A percentile compares a stretch with the other conserved stretches of the same genome.
These are phyloP conservation scores for Stenurella melanura DNA, from an alignment of 2,888 invertebrate genomes.

Conservation along the genomic window DNA sequence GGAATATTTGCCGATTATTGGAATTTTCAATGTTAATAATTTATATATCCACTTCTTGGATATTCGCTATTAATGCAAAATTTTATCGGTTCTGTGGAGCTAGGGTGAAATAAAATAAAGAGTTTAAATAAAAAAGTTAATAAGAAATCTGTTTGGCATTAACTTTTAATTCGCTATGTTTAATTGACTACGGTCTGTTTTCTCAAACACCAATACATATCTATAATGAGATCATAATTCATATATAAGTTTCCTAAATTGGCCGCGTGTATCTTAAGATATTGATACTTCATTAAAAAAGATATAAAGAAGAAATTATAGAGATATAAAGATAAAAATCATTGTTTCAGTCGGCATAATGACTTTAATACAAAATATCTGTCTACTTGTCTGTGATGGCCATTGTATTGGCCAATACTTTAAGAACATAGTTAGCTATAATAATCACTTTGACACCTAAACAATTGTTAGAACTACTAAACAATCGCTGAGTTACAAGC, in stretches of 20 bases:
- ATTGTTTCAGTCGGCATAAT: constrained; percentile 34
- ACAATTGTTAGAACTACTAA: constrained; percentile 50
- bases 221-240: constrained; percentile 39
- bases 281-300: constrained; percentile 45
- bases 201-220: constrained; percentile 31
- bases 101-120: not conserved
- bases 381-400: constrained; percentile 20
- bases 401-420: constrained; percentile 27
- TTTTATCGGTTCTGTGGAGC: not conserved
- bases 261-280: constrained; percentile 45
- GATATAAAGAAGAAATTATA: constrained; percentile 40
- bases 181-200: constrained; percentile 15
- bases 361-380: constrained; percentile 28
- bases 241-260: constrained; percentile 45
- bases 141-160: constrained; percentile 2
- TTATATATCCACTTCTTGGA: not conserved
- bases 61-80: not conserved
- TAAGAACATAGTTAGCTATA: constrained; percentile 41
- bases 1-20: too few relatives aligned
- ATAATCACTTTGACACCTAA: constrained; percentile 58
- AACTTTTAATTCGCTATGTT: constrained; percentile 15
- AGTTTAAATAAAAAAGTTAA: constrained; percentile 1
- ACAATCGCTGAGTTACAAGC: constrained; percentile 46
- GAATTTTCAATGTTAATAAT: too few relatives aligned
- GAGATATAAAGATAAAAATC: constrained; percentile 42